Conservation (phyloP, 2,113 vertebrate genomes). For the Oxyruncus cristatus region DNA sequence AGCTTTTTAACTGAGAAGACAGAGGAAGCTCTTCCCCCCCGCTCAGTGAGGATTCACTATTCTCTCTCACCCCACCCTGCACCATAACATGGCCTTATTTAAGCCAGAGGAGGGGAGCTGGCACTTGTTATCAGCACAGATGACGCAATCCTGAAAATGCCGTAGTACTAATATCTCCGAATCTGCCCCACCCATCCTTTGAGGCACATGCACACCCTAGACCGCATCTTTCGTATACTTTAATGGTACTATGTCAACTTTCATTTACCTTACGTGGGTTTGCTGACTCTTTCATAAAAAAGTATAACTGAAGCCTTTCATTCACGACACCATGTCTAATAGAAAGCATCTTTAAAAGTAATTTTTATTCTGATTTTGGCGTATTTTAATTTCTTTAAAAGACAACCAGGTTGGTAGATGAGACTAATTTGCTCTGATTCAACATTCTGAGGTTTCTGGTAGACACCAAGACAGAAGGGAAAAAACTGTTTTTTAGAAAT, state of each 20-base stretch:
- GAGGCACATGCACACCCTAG: constrained; percentile 25
- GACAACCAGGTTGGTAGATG: neutral
- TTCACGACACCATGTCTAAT: accelerated
- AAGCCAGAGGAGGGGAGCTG: constrained; percentile 20
- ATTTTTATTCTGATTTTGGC: neutral
- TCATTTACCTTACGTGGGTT: constrained; percentile 62
- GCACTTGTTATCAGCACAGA: neutral
- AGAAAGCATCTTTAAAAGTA: neutral
- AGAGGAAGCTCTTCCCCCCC: constrained; percentile 30
- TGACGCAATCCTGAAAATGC: constrained; percentile 59
- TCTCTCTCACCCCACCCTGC: constrained; percentile 56
- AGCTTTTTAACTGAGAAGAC: constrained; percentile 63
- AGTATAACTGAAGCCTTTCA: neutral
- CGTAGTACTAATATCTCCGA: neutral
- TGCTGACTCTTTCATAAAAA: constrained; percentile 58
- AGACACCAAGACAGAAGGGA: neutral
- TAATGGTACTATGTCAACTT: constrained; percentile 57
- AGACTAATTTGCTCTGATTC: neutral
- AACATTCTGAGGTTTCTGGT: neutral
- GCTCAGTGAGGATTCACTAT: constrained; percentile 4
- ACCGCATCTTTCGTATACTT: constrained; percentile 54
- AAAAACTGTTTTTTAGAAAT: neutral
- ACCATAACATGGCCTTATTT: constrained; percentile 43
- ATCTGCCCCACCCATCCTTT: constrained; percentile 49
- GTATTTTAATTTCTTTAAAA: neutral